phyloP scores from a whole-genome alignment of 2,113 vertebrate genomes.

The Cavia porcellus region DNA sequence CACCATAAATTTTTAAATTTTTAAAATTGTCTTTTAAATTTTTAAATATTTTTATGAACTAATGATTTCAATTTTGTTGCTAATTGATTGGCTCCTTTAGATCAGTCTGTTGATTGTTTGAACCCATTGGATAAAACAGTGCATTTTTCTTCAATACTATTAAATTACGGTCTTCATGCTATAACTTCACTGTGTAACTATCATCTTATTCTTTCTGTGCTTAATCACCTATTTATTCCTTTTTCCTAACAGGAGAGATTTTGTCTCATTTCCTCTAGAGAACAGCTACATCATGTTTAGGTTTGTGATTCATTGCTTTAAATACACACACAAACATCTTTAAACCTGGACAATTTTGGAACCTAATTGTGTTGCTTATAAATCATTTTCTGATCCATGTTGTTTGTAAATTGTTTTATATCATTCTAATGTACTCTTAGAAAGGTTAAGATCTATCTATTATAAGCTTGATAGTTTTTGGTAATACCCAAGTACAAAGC shows the following conservation, averaged over 20 bases:
- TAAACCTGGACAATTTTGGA: conserved; percentile 40
- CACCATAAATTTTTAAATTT: background rate
- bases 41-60: background rate
- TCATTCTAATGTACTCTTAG: background rate
- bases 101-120: background rate
- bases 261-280: conserved; percentile 60
- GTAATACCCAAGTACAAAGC: background rate
- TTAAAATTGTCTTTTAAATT: background rate
- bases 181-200: conserved; percentile 15
- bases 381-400: conserved; percentile 34
- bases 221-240: conserved; percentile 19
- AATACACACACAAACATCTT: background rate
- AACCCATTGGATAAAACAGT: background rate
- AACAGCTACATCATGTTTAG: background rate
- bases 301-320: conserved; percentile 51
- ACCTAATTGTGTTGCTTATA: conserved; percentile 9
- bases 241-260: conserved; percentile 4
- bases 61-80: background rate
- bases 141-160: background rate
- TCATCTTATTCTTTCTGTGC: conserved; percentile 19
- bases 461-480: background rate
- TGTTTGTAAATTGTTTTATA: conserved; percentile 46
- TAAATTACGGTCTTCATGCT: background rate
- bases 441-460: conserved; percentile 12
- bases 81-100: background rate